These are phyloP conservation scores for Diplodus sargus DNA, from an alignment of 2,797 vertebrate species.

Conservation along the genomic window DNA sequence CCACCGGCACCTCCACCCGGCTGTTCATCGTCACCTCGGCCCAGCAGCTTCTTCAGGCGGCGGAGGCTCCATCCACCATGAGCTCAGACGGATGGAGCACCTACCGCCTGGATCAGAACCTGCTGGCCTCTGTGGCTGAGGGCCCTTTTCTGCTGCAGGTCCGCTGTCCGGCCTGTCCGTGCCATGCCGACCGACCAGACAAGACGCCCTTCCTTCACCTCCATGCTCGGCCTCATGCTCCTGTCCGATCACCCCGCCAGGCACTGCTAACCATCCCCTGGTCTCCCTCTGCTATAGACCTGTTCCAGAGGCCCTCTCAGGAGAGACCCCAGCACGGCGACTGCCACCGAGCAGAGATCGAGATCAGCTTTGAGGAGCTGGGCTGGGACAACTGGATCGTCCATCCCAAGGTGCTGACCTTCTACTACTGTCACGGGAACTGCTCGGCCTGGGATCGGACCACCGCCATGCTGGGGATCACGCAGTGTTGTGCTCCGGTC, in stretches of 20 bases:
- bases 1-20: conserved; percentile 43
- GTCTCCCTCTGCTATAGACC: conserved; percentile 86
- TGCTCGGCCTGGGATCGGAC: conserved; percentile 82
- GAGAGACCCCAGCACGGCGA: conserved; percentile 77
- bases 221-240: conserved; percentile 63
- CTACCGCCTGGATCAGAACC: conserved; percentile 77
- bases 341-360: conserved; percentile 87
- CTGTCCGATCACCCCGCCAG: conserved; percentile 74
- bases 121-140: conserved; percentile 74
- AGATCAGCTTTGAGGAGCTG: conserved; percentile 93
- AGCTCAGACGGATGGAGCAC: conserved; percentile 86
- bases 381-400: conserved; percentile 97
- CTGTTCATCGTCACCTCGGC: conserved; percentile 73
- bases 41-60: conserved; percentile 71
- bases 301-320: conserved; percentile 86
- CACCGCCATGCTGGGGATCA: conserved; percentile 83
- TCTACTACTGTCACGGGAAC: conserved; percentile 93
- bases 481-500: conserved; percentile 91
- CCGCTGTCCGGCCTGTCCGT: conserved; percentile 85
- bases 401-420: conserved; percentile 89
- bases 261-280: conserved; percentile 83
- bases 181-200: conserved; percentile 73
- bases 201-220: conserved; percentile 91
- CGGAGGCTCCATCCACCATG: conserved; percentile 52
- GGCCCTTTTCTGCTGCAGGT: conserved; percentile 88